phyloP scores from a whole-genome alignment of 2,113 vertebrate genomes.

The Mastomys natalensis region DNA sequence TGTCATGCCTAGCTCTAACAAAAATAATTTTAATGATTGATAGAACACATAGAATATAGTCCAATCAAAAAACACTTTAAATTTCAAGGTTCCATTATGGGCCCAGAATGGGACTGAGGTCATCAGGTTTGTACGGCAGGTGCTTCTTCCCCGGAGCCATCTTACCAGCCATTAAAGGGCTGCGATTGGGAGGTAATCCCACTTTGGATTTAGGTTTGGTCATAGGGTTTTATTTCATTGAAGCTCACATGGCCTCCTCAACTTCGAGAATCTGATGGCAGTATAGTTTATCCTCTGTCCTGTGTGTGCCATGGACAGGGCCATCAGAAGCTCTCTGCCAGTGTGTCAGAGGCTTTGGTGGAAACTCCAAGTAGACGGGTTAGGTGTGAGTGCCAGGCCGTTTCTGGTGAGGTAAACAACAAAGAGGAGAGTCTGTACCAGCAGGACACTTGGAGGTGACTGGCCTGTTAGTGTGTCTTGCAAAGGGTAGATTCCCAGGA shows the following conservation, averaged over 20 bases:
- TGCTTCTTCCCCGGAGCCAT: neutral
- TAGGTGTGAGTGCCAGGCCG: neutral
- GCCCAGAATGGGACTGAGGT: neutral
- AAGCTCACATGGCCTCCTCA: neutral
- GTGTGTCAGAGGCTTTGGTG: neutral
- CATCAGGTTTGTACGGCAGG: accelerated
- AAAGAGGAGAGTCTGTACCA: neutral
- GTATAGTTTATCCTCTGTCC: neutral
- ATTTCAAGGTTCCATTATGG: neutral
- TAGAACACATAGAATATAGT: constrained; percentile 7
- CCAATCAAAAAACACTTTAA: neutral
- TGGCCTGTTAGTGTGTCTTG: neutral
- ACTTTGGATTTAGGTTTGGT: neutral
- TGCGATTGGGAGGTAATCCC: constrained; percentile 20
- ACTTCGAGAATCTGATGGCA: neutral
- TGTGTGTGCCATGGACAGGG: neutral
- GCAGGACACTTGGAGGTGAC: neutral
- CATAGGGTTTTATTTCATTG: neutral
- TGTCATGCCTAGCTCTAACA: neutral
- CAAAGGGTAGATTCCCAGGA: neutral
- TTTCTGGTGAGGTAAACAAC: constrained; percentile 13
- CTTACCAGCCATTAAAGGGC: neutral
- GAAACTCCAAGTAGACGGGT: constrained; percentile 1
- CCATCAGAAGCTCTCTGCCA: neutral
- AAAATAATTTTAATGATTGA: neutral